These are phyloP conservation scores for Agonopterix alstromeriana DNA, from an alignment of 2,888 invertebrate genomes.

Conservation along the genomic window DNA sequence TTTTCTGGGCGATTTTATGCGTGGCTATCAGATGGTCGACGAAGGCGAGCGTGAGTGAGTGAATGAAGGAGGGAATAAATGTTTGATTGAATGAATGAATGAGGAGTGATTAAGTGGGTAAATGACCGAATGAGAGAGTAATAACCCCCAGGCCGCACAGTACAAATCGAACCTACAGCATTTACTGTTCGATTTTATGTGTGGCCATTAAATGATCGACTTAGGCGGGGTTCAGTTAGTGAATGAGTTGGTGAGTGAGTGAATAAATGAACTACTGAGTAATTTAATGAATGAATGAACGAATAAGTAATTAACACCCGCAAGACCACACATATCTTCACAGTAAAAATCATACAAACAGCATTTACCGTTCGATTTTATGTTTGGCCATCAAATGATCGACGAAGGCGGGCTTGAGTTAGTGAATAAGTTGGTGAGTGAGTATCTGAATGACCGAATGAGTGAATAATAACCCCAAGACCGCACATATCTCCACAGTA, in stretches of 20 bases:
- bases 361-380: constrained; percentile 86
- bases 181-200: constrained; percentile 91
- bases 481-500: background rate
- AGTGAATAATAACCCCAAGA: background rate
- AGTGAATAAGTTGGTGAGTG: too few relatives aligned
- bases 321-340: too few relatives aligned
- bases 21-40: constrained; percentile 97
- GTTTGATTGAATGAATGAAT: too few relatives aligned
- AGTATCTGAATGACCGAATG: too few relatives aligned
- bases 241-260: too few relatives aligned
- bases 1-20: constrained; percentile 91
- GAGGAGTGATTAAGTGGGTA: too few relatives aligned
- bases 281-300: too few relatives aligned
- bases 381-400: constrained; percentile 98
- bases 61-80: too few relatives aligned
- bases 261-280: too few relatives aligned
- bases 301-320: background rate
- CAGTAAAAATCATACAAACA: constrained; percentile 31
- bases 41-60: constrained; percentile 93
- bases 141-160: background rate
- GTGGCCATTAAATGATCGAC: constrained; percentile 97
- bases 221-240: constrained; percentile 87
- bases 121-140: too few relatives aligned
- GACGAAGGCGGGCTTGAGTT: constrained; percentile 85
- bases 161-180: constrained; percentile 35